Conservation (phyloP, 1,140 invertebrate genomes). For the Colletes gigas region DNA sequence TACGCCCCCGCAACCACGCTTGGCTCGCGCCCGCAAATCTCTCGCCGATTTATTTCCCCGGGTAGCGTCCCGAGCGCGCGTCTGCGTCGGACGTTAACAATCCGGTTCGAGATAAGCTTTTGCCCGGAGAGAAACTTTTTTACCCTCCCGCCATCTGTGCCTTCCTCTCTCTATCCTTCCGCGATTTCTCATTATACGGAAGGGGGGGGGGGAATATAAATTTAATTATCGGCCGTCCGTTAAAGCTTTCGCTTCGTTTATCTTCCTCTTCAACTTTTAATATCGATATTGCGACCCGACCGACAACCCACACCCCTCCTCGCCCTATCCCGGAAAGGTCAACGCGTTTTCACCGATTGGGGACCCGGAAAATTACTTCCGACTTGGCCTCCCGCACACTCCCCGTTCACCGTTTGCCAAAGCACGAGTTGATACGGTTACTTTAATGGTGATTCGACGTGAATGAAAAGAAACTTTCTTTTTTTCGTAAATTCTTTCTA, state of each 20-base stretch:
- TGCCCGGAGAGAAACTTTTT: not conserved
- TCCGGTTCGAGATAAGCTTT: not conserved
- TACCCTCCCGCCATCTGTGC: not conserved
- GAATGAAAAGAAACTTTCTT: too few relatives aligned
- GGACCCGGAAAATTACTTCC: not conserved
- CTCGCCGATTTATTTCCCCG: slow-evolving; percentile 41
- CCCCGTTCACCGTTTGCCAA: not conserved
- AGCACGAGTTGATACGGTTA: not conserved
- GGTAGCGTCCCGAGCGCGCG: not conserved
- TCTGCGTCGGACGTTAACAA: slow-evolving; percentile 12
- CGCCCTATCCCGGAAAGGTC: not conserved
- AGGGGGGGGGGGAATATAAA: slow-evolving; percentile 11
- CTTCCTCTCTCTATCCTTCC: not conserved
- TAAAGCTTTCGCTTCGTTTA: slow-evolving; percentile 22
- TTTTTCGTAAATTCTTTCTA: too few relatives aligned
- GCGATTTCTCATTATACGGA: slow-evolving; percentile 29
- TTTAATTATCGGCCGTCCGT: slow-evolving; percentile 34
- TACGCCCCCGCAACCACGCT: not conserved
- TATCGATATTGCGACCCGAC: slow-evolving; percentile 9
- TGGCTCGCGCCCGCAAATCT: slow-evolving; percentile 18
- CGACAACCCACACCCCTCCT: too few relatives aligned
- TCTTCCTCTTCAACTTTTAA: slow-evolving; percentile 25
- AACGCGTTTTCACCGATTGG: not conserved
- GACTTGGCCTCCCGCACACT: not conserved
- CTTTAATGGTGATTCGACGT: too few relatives aligned